Evolutionary conservation across 37 sponge, comb jelly and placozoan genomes (phyloP), one percentile per base, ranked within the genome.

Genomic region (Halisarca cf. caerulea): DNA sequence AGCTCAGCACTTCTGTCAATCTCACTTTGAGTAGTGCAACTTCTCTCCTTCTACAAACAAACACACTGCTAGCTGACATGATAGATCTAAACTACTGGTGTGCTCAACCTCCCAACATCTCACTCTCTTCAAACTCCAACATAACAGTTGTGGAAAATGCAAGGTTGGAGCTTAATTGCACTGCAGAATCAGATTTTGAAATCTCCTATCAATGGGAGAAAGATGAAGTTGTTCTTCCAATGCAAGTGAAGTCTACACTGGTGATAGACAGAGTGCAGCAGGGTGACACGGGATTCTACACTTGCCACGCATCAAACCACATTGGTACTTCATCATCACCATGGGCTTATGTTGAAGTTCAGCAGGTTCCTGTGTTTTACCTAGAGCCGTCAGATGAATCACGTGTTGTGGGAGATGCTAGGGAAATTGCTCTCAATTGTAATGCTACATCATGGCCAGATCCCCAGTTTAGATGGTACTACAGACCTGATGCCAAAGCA

Each of bases 61-160:
- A 32, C 28, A 2, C 21, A 58, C 32, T 80, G 14, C 20, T 80
- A 5, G 81, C 58, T 47, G 60, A 80, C 25, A 11, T 58, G 11
- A 7, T 15, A 23, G 59, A 80, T 36, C 59, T 57, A 2, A 80
- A 80, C 60, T 80, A 80, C 38, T 80, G 81, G 81, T 80, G 81
- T 80, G 81, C 81, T 33, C 59, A 30, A 25, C 40, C 59, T 40
- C 81, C 81, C 32, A 80, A 80, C 60, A 80, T 80, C 34, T 58
- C 61, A 28, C 27, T 21, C 5, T 32, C 28, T 18, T 55, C 81
- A 34, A 58, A 80, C 40, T 27, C 58, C 34, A 80, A 58, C n/a
- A 33, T 80, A 14, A 58, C 60, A 6, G 59, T 55, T 0, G 20
- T 55, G 59, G 81, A 80, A 30, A 51, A 80, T 36, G 32, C 25